Base-by-base conservation (phyloP, 53 echinoderm and acorn worm species). In the Henricia sp. region DNA sequence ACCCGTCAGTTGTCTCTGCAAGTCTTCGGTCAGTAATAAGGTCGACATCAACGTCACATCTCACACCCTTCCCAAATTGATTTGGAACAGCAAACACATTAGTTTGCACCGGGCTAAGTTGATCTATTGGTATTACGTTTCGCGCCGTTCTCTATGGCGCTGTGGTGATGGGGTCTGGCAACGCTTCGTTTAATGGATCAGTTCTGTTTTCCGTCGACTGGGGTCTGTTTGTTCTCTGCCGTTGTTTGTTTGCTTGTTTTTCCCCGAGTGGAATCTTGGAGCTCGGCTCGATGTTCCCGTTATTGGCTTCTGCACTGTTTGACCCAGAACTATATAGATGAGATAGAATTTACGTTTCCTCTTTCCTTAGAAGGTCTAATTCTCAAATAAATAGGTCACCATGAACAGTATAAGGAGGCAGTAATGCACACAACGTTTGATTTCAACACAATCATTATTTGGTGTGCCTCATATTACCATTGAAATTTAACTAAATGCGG, bases 31-130 rank as follows among this genome's bases (percentile, higher is more conserved):
- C 8, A 56, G 56, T 56, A 23, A 60, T 60, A 60, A 33, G 32
- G 62, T 60, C 62, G 62, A 60, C 62, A 13, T 33, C 30, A 32
- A 23, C 62, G 62, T 60, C 62, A 60, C 12, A 60, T 32, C 33
- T 60, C 29, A 12, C 30, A 10, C 36, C n/a, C 1, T 42, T 34
- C n/a, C 39, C 8, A 41, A 58, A 76, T 76, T 76, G 76, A 76
- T 76, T 76, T 76, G 14, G 25, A 39, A 58, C 57, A 29, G 76
- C 76, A 76, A 76, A 76, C 58, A 58, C 76, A 76, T 76, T 76
- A 76, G 41, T 57, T 39, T 56, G 76, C 12, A 29, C 39, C 59
- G 37, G 76, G 37, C 17, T 40, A 17, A 39, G 42, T 42, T 57
- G 57, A 43, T 76, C 19, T 0, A 57, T 34, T 35, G 41, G 76